Evolutionary conservation across 2,797 vertebrate species (phyloP), one percentile per base, ranked within the genome.

Genomic region (Oreortyx pictus): DNA sequence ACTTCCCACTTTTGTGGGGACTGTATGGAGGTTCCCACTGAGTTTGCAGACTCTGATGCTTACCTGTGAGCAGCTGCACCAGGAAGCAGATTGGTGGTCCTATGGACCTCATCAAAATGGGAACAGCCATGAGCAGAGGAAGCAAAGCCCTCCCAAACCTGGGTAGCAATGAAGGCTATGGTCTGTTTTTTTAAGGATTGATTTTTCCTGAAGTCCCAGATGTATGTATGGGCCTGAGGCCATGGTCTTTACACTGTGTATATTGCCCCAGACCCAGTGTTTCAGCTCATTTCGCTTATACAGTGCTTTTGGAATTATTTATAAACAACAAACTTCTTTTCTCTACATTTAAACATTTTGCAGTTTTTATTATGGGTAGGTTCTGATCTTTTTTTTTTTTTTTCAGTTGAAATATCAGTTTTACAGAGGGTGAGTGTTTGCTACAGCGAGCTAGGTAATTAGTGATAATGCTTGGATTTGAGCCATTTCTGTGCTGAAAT

Each of bases 21-120:
- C 19, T 13, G 37, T 8, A 8, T 7, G 6, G 57, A 56, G 16
- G 11, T 35, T 74, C 25, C 43, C 22, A 2, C 31, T 24, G 24
- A 49, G 23, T 7, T 4, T 24, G 44, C 8, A 10, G 11, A 60
- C 4, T 35, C 46, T 82, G 56, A 3, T 2, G 3, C 0, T 24
- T 33, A 9, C 49, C 19, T 44, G 25, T 16, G 23, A 68, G 0
- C 0, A 41, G 35, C 1, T 1, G 3, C 39, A 61, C 6, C 6
- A 18, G 50, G 74, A 23, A 35, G n/a, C 23, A 64, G 43, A 14
- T 9, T 16, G 29, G 35, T 33, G 73, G 44, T 52, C 44, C 31
- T 17, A 11, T 0, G 31, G 27, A n/a, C 19, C 22, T 24, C 71
- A 8, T 65, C 44, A 9, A 85, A 77, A 35, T 14, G 64, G 49